Percentiles rank a stretch among this genome's conserved stretches.
Evolutionary conservation across 2,797 vertebrate genomes (phyloP).

Genomic region (Crocidura indochinensis): DNA sequence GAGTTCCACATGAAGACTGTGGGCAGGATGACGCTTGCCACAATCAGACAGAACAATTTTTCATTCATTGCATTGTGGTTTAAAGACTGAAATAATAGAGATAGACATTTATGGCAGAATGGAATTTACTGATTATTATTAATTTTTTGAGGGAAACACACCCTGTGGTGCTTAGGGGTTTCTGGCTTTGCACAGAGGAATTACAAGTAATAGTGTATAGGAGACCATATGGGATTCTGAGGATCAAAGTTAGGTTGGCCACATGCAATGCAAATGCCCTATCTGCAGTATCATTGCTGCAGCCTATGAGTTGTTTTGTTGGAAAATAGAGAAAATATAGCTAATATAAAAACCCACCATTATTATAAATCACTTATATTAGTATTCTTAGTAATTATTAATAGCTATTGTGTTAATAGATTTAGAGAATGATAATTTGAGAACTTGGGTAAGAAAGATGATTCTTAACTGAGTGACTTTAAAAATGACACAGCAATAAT

Average conservation of each 20-base stretch:
- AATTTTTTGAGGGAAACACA: no score
- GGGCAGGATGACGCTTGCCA: constrained; percentile 79
- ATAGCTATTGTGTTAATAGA: not conserved
- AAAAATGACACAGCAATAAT: no score
- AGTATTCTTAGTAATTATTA: constrained; percentile 43
- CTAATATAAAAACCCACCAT: constrained; percentile 29
- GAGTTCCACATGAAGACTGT: constrained; percentile 77
- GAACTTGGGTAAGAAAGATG: constrained; percentile 32
- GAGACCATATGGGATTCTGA: no score
- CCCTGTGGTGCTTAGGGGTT: no score
- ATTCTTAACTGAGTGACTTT: not conserved
- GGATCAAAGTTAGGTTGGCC: no score
- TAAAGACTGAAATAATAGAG: constrained; percentile 79
- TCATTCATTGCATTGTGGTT: constrained; percentile 84
- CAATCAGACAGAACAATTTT: constrained; percentile 84
- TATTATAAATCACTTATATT: no score
- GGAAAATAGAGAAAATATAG: constrained; percentile 35
- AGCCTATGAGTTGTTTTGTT: not conserved
- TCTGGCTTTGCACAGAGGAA: no score
- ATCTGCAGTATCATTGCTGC: no score
- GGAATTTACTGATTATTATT: constrained; percentile 44
- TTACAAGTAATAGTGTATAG: no score
- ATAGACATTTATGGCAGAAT: constrained; percentile 46
- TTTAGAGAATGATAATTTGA: constrained; percentile 54
- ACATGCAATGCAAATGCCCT: no score